Conservation (phyloP, 2,113 vertebrate genomes). For the Lamprotornis superbus region DNA sequence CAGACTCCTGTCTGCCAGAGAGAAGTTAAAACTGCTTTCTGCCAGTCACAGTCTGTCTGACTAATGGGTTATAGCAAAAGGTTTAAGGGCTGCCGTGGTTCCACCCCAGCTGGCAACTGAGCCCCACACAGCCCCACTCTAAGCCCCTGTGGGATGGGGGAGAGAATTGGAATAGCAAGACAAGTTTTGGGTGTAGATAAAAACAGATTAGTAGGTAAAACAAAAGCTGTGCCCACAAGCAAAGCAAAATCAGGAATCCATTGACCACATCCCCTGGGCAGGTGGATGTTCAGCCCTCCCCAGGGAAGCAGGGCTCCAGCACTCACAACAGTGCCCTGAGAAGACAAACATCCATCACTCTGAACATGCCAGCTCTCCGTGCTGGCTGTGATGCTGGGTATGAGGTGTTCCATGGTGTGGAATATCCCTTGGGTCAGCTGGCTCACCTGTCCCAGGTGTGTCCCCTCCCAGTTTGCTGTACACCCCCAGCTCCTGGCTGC, state of each 20-base stretch:
- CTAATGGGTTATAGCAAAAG: fast-evolving
- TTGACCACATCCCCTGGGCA: background rate
- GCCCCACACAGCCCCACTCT: too few relatives aligned
- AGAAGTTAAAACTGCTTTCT: background rate
- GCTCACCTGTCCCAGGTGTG: background rate
- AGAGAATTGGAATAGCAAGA: background rate
- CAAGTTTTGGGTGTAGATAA: background rate
- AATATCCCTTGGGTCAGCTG: background rate
- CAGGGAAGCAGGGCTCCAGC: too few relatives aligned
- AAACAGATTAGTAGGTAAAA: background rate
- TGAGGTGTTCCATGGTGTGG: too few relatives aligned
- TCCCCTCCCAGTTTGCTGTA: background rate
- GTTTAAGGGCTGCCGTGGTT: background rate
- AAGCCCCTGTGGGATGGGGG: background rate
- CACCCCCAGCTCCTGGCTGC: background rate
- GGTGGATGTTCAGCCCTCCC: background rate
- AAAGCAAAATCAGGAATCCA: background rate
- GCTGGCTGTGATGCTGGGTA: fast-evolving
- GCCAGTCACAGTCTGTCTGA: background rate
- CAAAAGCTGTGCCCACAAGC: background rate
- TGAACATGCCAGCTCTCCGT: background rate
- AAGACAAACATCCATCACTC: fast-evolving
- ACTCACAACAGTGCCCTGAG: background rate
- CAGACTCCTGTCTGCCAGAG: background rate
- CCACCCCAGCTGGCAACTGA: background rate